Evolutionary conservation across 2,797 vertebrate species (phyloP), one percentile per base, ranked within the genome.

Genomic region (Cossypha polioptera): DNA sequence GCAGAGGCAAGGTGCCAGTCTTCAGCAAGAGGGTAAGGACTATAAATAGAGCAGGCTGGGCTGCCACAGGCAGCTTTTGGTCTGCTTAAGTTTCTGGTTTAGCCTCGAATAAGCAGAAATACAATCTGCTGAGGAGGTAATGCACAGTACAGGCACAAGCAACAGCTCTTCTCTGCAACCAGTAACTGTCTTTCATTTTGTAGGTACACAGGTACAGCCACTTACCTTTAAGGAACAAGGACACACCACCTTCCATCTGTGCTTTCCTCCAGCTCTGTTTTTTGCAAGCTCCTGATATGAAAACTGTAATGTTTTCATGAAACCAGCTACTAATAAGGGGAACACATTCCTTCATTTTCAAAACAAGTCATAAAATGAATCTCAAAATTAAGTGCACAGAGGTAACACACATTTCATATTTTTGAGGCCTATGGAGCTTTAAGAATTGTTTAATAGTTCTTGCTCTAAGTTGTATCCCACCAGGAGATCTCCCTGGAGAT

Each of bases 41-140:
- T 84, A 94, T 95, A 97, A 97, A 98, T 97, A 97, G 98, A 97
- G 97, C 98, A 95, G 97, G 93, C 97, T 69, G n/a, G 72, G 61
- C 93, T 98, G 89, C 96, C 97, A 87, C 94, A 97, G 40, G 95
- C 98, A 91, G 97, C 97, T 85, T 98, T 98, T 26, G 93, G 97
- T 82, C 97, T 98, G 86, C 97, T 98, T 83, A 96, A 97, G 91
- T 96, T 96, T 81, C 96, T 98, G 81, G 68, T 97, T 95, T 96
- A 97, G 95, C 35, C 58, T 89, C 21, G 8, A 5, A 77, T 96
- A 40, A 68, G 95, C 95, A 92, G 83, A 82, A 93, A 87, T 96
- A 93, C 59, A 93, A 51, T 97, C 80, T 94, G 93, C 82, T 76
- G 42, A 97, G 95, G 93, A 97, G 97, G 77, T 92, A 96, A 89